Conservation (phyloP, 30 jellyfish, hydroid and myxozoan species). For the Nemopilema nomurai region DNA sequence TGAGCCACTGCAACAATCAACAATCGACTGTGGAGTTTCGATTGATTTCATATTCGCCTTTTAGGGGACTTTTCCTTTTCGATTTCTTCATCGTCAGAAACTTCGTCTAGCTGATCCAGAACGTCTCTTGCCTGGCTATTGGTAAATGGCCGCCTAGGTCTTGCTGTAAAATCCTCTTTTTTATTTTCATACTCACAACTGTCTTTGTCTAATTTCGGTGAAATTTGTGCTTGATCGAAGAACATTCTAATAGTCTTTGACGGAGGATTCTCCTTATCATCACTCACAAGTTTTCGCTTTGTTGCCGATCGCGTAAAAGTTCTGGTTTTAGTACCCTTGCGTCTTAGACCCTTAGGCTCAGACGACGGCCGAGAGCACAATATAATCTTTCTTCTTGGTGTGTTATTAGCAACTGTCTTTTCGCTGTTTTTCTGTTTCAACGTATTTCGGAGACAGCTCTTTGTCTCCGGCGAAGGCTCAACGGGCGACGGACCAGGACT, state of each 20-base stretch:
- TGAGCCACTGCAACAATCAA: background rate
- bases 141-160: slow-evolving; percentile 3
- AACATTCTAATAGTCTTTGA: slow-evolving; percentile 40
- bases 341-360: slow-evolving; percentile 14
- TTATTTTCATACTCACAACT: background rate
- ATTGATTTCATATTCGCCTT: background rate
- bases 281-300: slow-evolving; percentile 47
- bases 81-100: background rate
- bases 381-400: slow-evolving; percentile 32
- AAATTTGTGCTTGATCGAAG: slow-evolving; percentile 11
- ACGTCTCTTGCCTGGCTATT: slow-evolving; percentile 29
- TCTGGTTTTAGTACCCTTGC: slow-evolving; percentile 18
- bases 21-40: background rate
- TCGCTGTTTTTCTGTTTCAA: slow-evolving; percentile 23
- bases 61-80: slow-evolving; percentile 27
- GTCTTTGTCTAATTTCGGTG: slow-evolving; percentile 23
- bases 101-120: slow-evolving; percentile 42
- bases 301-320: slow-evolving; percentile 30
- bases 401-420: background rate
- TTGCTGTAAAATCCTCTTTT: slow-evolving; percentile 9
- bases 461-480: slow-evolving; percentile 3
- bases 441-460: slow-evolving; percentile 4
- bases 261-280: slow-evolving; percentile 60
- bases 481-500: slow-evolving; percentile 42
- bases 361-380: slow-evolving; percentile 56